A percentile compares a stretch with the other conserved stretches of the same genome.
phyloP scores from a whole-genome alignment of 2,113 vertebrate species.

The Albula glossodonta region DNA sequence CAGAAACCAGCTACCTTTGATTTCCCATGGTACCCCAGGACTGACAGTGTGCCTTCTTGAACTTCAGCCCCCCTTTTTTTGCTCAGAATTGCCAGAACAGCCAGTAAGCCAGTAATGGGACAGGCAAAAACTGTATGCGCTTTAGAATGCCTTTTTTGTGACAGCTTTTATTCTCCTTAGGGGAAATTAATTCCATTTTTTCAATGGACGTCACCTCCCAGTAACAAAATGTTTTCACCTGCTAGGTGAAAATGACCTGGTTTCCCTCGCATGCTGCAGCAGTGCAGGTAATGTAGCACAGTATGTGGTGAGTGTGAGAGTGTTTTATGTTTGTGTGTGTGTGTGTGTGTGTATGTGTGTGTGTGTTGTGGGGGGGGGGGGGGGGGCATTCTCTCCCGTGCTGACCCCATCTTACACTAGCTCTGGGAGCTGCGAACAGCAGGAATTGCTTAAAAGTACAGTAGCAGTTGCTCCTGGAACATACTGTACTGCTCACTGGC shows the following conservation, averaged over 20 bases:
- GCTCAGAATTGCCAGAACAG: not conserved
- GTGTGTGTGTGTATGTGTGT: not conserved
- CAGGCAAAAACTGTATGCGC: not conserved
- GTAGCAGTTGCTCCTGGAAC: not conserved
- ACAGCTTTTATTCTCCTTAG: not conserved
- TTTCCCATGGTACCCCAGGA: constrained; percentile 4
- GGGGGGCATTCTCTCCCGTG: not conserved
- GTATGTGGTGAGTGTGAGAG: not conserved
- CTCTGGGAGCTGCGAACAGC: not conserved
- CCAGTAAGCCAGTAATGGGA: not conserved
- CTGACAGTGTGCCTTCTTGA: not conserved
- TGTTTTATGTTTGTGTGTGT: not conserved
- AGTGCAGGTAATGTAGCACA: not conserved
- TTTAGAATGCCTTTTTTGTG: not conserved
- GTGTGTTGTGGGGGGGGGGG: not conserved
- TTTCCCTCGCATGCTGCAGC: not conserved
- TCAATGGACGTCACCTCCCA: not conserved
- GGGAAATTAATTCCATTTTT: not conserved
- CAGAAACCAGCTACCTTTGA: too few species aligned
- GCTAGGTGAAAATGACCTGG: not conserved
- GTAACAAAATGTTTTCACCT: not conserved
- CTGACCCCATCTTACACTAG: not conserved
- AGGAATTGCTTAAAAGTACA: not conserved
- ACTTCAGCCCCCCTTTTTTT: not conserved
- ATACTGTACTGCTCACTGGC: constrained; percentile 18